Base-by-base conservation (phyloP, 2,888 invertebrate species). In the Sabellastarte sp. region DNA sequence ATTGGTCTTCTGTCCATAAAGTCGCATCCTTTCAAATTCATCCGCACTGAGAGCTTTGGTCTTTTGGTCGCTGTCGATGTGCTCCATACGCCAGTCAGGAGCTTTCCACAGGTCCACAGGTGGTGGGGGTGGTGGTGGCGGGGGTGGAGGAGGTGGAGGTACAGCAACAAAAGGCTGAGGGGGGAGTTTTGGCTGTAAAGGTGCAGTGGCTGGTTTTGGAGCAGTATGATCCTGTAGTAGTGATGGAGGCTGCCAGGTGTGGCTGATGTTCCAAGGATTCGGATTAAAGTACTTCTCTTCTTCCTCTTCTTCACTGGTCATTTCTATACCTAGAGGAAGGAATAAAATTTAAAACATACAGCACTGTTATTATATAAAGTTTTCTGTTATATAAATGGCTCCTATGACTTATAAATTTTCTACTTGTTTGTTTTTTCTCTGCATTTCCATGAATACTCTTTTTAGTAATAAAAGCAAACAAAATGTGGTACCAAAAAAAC, bases 1-100 rank as follows among this genome's bases (percentile, higher is more conserved):
- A 53, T 77, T 75, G 57, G 73, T 74, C 65, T 76, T 78, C 41
- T 76, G 70, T 56, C 63, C 60, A 26, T 63, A 63, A 33, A 80
- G 66, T 26, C 78, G 68, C 41, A 78, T 68, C 30, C 72, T 68
- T 71, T 81, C 81, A 58, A 79, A 78, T 70, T 81, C 77, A 29
- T 78, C 73, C 63, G 73, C 73, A 50, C 77, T 74, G 61, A 80
- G 64, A 31, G 59, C 52, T 5, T 29, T 52, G 55, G 28, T 64
- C 33, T 28, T 63, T 51, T 28, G 28, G 10, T 28, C 32, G 3
- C 28, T 33, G 26, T 29, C 33, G 33, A 32, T n/a, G 32, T 29
- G 50, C 31, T 41, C 41, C 41, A 41, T 41, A 20, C 20, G 20
- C 20, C 10, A 15, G 10, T 41, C 20, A 20, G 41, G 41, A 15